Base-by-base conservation (phyloP, 2,888 invertebrate genomes). In the Luffia ferchaultella region DNA sequence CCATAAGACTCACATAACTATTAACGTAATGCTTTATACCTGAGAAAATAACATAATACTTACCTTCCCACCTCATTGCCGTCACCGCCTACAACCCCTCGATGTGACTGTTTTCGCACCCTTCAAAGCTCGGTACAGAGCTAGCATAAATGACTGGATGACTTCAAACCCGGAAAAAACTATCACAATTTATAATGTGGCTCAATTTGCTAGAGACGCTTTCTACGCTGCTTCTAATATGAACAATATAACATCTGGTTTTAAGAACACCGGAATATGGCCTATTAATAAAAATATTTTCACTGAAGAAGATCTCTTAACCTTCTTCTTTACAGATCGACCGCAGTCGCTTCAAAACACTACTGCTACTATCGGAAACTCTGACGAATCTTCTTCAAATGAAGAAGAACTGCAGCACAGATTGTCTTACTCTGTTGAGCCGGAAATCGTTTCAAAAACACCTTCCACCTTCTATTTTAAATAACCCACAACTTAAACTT, bases 121-220 rank as follows among this genome's bases (percentile, higher is more conserved):
- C 16, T 55, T 57, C 18, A 55, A 55, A 54, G 44, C 54, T 20
- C 49, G 42, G 18, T 49, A 49, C 48, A 50, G 52, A 53, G 43
- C 50, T 41, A 45, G 46, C 40, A 56, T 56, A 54, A 56, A 56
- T 49, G 55, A 53, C 20, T 55, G 54, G 55, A 57, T 54, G 57
- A 46, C 51, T 16, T 53, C 54, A 2, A 50, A 55, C 16, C 51
- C 55, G 48, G 51, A 53, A 20, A 53, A 54, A 51, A 52, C 48
- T 47, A 52, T 51, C 48, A 55, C 52, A n/a, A 52, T 55, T 48
- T 55, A 55, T 43, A 52, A 55, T 51, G 53, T 53, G 16, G 52
- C 52, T 44, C 50, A 52, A 47, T 55, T 53, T 52, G 52, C 50
- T 44, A 53, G 18, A 55, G 47, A 55, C 30, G 55, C 53, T 50